phyloP scores from a whole-genome alignment of 2,888 invertebrate species.

The Xanthostigma xanthostigma region DNA sequence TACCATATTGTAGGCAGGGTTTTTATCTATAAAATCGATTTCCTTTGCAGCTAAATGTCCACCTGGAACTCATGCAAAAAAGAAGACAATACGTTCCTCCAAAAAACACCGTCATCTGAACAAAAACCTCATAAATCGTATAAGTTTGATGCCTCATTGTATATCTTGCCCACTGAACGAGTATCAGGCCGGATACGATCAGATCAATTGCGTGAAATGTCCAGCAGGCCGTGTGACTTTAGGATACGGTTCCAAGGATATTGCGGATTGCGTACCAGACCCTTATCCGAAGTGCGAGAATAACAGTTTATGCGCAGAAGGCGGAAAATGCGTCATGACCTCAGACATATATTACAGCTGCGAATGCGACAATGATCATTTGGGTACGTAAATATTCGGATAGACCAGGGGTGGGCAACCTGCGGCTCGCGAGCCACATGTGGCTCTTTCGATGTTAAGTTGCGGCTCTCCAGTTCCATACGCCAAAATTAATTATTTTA shows the following conservation, averaged over 20 bases:
- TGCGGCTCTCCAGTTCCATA: no score
- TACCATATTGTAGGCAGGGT: no score
- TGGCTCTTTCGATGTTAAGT: no score
- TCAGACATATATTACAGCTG: constrained; percentile 26
- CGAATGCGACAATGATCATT: constrained; percentile 31
- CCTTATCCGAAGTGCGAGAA: constrained; percentile 15
- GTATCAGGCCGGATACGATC: constrained; percentile 43
- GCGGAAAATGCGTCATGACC: constrained; percentile 22
- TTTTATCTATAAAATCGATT: neutral
- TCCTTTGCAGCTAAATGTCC: constrained; percentile 34
- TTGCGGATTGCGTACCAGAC: constrained; percentile 31
- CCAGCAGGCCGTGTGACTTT: constrained; percentile 35
- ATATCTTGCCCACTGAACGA: constrained; percentile 39
- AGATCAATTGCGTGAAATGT: constrained; percentile 38
- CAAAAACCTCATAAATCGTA: constrained; percentile 18
- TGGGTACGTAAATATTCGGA: constrained; percentile 22
- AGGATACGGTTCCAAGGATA: constrained; percentile 24
- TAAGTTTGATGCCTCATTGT: constrained; percentile 38
- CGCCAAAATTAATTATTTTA: no score
- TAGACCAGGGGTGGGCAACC: no score
- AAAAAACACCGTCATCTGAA: constrained; percentile 17
- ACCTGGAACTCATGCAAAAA: constrained; percentile 34
- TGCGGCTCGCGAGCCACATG: no score
- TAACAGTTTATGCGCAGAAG: constrained; percentile 32
- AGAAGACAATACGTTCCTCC: constrained; percentile 20